phyloP scores from a whole-genome alignment of 2,113 vertebrate species.

The Peromyscus californicus region DNA sequence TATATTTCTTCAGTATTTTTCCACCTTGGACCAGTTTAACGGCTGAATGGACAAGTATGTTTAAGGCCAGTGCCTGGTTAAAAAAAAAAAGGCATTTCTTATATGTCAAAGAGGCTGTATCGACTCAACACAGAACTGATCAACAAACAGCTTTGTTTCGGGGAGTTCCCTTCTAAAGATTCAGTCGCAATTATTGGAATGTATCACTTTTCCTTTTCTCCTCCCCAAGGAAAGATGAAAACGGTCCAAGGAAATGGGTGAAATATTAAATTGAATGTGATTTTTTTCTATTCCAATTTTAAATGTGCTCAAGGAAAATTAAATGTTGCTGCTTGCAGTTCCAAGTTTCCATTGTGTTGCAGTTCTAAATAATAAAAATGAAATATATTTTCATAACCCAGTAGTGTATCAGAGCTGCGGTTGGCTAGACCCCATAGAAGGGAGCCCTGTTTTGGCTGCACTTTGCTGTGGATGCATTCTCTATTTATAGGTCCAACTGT shows the following conservation, averaged over 20 bases:
- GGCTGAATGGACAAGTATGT: neutral
- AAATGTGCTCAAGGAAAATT: slow-evolving; percentile 70
- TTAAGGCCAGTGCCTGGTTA: neutral
- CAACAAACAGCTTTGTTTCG: slow-evolving; percentile 50
- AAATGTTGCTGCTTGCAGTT: slow-evolving; percentile 58
- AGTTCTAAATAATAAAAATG: slow-evolving; percentile 74
- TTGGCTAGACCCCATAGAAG: slow-evolving; percentile 2
- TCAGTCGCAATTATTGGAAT: slow-evolving; percentile 64
- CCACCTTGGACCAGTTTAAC: neutral
- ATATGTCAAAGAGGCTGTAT: neutral
- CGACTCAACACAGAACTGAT: slow-evolving; percentile 8
- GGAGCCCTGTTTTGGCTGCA: slow-evolving; percentile 30
- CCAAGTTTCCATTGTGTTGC: slow-evolving; percentile 50
- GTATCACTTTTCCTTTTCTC: slow-evolving; percentile 35
- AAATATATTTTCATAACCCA: slow-evolving; percentile 62
- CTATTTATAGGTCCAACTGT: slow-evolving; percentile 60
- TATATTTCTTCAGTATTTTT: slow-evolving; percentile 28
- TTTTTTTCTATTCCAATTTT: slow-evolving; percentile 72
- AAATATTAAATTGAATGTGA: slow-evolving; percentile 67
- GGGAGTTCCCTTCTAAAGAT: slow-evolving; percentile 43
- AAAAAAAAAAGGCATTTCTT: neutral
- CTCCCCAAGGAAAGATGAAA: slow-evolving; percentile 64
- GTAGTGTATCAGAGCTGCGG: neutral
- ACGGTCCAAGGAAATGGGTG: slow-evolving; percentile 47
- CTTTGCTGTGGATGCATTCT: slow-evolving; percentile 64